A percentile compares a stretch with the other conserved stretches of the same genome.
phyloP scores from a whole-genome alignment of 30 jellyfish, hydroid and myxozoan species.

The Hydractinia echinata region DNA sequence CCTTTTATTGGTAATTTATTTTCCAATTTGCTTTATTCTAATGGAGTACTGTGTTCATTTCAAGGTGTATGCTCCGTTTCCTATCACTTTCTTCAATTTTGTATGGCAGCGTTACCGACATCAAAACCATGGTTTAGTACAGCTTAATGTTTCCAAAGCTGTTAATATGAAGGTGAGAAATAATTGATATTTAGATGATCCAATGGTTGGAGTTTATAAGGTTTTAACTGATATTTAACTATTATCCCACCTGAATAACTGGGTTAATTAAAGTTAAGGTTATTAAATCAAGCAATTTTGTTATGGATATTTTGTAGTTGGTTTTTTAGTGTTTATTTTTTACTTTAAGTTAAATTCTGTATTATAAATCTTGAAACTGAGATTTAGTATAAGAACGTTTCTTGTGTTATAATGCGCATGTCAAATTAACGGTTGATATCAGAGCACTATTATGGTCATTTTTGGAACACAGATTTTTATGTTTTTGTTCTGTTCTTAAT shows the following conservation, averaged over 20 bases:
- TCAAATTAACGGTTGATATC: not conserved
- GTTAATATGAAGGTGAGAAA: not conserved
- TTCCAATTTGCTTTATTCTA: not conserved
- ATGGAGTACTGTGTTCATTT: not conserved
- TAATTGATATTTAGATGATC: not conserved
- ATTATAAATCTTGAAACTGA: too few relatives aligned
- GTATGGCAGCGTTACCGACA: not conserved
- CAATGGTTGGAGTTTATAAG: too few relatives aligned
- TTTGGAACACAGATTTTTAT: not conserved
- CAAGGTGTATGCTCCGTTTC: not conserved
- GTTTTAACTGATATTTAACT: not conserved
- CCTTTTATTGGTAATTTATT: too few relatives aligned
- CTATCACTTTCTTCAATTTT: not conserved
- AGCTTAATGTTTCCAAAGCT: not conserved
- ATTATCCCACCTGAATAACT: not conserved
- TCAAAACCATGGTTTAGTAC: not conserved
- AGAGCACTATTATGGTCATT: not conserved
- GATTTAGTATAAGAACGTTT: too few relatives aligned
- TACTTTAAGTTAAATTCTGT: not conserved
- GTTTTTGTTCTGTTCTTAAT: not conserved
- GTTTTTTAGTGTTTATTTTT: not conserved
- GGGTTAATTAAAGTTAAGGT: not conserved
- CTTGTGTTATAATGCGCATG: not conserved
- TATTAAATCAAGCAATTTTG: not conserved
- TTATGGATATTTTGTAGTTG: not conserved